phyloP scores from a whole-genome alignment of 2,113 vertebrate genomes.

The Falco punctatus region DNA sequence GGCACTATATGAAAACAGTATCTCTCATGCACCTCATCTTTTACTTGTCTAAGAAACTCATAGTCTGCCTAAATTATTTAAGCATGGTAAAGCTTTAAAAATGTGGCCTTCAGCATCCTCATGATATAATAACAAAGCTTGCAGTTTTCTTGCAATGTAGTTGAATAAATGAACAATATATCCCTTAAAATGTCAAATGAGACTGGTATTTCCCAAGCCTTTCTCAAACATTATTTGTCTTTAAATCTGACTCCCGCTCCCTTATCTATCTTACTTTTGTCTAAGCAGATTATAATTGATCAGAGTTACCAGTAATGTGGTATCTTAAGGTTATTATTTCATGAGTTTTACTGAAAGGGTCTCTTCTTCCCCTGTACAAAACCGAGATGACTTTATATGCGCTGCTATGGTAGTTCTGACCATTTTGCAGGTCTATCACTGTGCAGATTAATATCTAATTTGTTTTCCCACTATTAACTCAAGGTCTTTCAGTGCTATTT shows the following conservation, averaged over 20 bases:
- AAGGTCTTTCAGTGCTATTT: not conserved
- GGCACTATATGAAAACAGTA: not conserved
- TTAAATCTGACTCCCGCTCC: not conserved
- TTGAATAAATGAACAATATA: not conserved
- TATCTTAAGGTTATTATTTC: not conserved
- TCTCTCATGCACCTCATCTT: not conserved
- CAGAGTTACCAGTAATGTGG: not conserved
- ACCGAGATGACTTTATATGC: not conserved
- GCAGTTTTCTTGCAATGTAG: not conserved
- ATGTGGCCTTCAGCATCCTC: not conserved
- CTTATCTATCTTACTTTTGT: not conserved
- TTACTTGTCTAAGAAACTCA: not conserved
- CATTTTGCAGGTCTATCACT: not conserved
- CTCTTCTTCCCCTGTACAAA: not conserved
- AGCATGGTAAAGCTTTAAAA: not conserved
- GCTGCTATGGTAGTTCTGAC: not conserved
- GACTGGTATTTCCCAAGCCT: not conserved
- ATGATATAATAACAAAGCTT: not conserved
- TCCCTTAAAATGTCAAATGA: not conserved
- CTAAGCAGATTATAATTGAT: slow-evolving; percentile 29
- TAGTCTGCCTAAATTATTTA: not conserved
- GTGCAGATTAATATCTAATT: not conserved
- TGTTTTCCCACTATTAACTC: not conserved
- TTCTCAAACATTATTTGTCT: not conserved
- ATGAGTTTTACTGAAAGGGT: not conserved